phyloP scores from a whole-genome alignment of 2,888 invertebrate genomes.

The Lasioglossum leucozonium region DNA sequence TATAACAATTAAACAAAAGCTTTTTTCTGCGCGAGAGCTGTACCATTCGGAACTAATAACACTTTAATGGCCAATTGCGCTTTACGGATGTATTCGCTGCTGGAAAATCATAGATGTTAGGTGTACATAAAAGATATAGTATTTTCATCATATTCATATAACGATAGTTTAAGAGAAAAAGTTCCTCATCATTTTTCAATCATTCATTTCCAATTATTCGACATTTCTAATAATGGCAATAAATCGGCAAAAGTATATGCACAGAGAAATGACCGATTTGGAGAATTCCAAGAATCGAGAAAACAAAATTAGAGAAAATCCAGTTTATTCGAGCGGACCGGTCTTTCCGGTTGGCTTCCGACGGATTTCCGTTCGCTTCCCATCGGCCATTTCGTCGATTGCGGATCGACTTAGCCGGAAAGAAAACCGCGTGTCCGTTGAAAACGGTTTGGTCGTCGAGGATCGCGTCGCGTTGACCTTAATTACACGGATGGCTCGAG shows the following conservation, averaged over 20 bases:
- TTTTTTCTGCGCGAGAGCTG: not conserved
- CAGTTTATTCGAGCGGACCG: not conserved
- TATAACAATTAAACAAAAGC: not conserved
- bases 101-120: not conserved
- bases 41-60: not conserved
- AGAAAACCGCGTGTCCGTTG: constrained; percentile 9
- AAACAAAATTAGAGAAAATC: not conserved
- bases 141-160: too few species aligned
- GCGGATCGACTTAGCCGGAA: constrained; percentile 6
- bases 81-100: not conserved
- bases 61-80: not conserved
- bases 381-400: not conserved
- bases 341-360: not conserved
- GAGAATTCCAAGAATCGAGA: not conserved
- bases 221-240: too few species aligned
- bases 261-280: not conserved
- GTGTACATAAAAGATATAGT: not conserved
- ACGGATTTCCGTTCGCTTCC: not conserved
- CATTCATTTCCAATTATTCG: too few species aligned
- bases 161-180: too few species aligned
- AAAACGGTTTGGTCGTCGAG: constrained; percentile 45
- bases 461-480: constrained; percentile 62
- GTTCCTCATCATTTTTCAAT: too few species aligned
- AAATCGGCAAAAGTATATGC: too few species aligned
- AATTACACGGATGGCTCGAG: constrained; percentile 58